phyloP scores from a whole-genome alignment of 2,888 invertebrate species.

The Aphodius sticticus region DNA sequence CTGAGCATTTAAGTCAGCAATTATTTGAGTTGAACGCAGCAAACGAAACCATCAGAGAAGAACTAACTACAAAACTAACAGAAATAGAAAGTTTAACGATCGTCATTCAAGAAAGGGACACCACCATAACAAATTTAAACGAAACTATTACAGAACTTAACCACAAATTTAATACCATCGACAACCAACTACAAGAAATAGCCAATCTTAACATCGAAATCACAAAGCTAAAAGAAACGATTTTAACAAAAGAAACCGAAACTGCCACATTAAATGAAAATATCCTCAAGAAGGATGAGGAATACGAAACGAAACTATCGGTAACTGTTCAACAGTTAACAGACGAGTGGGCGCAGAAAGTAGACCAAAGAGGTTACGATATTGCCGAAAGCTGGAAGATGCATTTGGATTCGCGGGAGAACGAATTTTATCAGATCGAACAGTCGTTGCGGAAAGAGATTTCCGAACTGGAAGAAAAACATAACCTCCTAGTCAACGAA shows the following conservation, averaged over 20 bases:
- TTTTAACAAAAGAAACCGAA: slow-evolving; percentile 40
- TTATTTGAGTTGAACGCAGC: slow-evolving; percentile 14
- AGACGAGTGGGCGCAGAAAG: slow-evolving; percentile 62
- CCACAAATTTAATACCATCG: slow-evolving; percentile 48
- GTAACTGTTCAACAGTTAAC: slow-evolving; percentile 49
- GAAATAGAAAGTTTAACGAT: slow-evolving; percentile 47
- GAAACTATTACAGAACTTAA: slow-evolving; percentile 44
- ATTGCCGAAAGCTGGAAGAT: slow-evolving; percentile 76
- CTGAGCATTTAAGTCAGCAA: slow-evolving; percentile 36
- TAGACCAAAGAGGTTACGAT: slow-evolving; percentile 73
- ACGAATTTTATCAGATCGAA: slow-evolving; percentile 66
- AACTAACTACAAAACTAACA: slow-evolving; percentile 47
- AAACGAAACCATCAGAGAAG: slow-evolving; percentile 32
- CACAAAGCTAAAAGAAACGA: slow-evolving; percentile 25
- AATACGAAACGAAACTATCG: slow-evolving; percentile 53
- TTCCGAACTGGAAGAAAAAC: slow-evolving; percentile 60
- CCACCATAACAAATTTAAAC: not conserved
- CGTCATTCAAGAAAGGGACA: slow-evolving; percentile 23
- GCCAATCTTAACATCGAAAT: slow-evolving; percentile 52
- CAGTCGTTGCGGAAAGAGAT: slow-evolving; percentile 64
- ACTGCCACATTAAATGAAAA: slow-evolving; percentile 46
- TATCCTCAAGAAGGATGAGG: slow-evolving; percentile 43
- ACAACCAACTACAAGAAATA: slow-evolving; percentile 38
- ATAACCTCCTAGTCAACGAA: slow-evolving; percentile 55
- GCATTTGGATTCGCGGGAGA: slow-evolving; percentile 71